Evolutionary conservation across 2,888 invertebrate species (phyloP).

Genomic region (Galeruca laticollis): DNA sequence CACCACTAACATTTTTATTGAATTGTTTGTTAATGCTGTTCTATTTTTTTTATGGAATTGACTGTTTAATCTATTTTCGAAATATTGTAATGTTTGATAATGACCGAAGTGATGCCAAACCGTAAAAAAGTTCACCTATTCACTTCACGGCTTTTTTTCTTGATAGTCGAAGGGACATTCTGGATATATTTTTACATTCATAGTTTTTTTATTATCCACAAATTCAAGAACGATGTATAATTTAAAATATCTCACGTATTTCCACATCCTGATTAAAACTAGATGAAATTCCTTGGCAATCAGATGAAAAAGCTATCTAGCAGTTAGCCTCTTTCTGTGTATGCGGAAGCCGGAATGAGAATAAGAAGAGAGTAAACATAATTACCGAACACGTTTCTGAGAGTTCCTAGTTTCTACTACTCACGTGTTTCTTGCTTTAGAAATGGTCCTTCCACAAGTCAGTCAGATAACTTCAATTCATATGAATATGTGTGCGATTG

Average conservation of each 20-base stretch:
- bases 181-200: too few species aligned
- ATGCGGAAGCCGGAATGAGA: background rate
- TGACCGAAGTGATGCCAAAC: too few species aligned
- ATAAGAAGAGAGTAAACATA: conserved; percentile 34
- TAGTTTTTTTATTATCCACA: too few species aligned
- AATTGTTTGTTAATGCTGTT: too few species aligned
- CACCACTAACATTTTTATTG: too few species aligned
- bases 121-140: too few species aligned
- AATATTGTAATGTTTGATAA: too few species aligned
- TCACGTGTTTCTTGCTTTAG: background rate
- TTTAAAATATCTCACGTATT: background rate
- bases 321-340: background rate
- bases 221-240: too few species aligned
- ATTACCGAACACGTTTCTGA: conserved; percentile 17
- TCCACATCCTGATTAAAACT: background rate
- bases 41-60: too few species aligned
- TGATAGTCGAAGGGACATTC: too few species aligned
- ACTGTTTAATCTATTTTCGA: too few species aligned
- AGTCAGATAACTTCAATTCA: conserved; percentile 15
- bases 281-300: background rate
- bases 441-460: conserved; percentile 10
- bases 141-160: too few species aligned
- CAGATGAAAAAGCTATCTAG: conserved; percentile 1
- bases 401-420: conserved; percentile 6
- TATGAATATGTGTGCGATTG: conserved; percentile 11